Evolutionary conservation across 1,140 invertebrate genomes (phyloP).

Genomic region (Saccostrea glomerata): DNA sequence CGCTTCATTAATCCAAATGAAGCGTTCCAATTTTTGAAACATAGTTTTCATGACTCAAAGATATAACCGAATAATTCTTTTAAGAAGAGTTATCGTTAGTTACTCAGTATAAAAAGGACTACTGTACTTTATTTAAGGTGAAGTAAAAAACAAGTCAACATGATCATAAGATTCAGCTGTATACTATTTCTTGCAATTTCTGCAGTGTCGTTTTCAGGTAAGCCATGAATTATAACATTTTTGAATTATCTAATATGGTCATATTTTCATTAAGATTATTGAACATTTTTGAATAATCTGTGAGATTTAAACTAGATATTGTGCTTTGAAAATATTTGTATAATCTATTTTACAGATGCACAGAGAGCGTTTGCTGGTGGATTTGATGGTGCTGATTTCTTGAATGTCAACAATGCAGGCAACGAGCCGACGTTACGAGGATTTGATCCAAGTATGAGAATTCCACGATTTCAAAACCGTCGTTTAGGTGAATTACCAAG

Average conservation of each 20-base stretch:
- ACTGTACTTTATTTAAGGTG: background rate
- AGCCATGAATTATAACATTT: background rate
- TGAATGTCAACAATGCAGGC: background rate
- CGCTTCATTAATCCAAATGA: too few species aligned
- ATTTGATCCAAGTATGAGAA: conserved; percentile 23
- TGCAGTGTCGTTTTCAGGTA: background rate
- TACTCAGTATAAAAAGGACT: too few species aligned
- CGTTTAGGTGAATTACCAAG: background rate
- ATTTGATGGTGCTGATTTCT: background rate
- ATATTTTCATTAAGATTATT: background rate
- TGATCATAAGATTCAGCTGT: background rate
- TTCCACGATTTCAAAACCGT: conserved; percentile 9
- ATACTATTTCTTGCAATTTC: background rate
- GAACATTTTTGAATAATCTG: too few species aligned
- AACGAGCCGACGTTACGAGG: background rate
- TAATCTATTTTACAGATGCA: background rate
- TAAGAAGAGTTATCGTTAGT: too few species aligned
- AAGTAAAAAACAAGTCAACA: background rate
- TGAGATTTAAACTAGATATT: too few species aligned
- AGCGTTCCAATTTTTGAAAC: too few species aligned
- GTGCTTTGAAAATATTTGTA: too few species aligned
- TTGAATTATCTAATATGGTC: background rate
- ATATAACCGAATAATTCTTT: too few species aligned
- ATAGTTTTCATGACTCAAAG: too few species aligned
- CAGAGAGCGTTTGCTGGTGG: conserved; percentile 15